Conservation (phyloP, 2,113 vertebrate genomes). For the Dromaius novaehollandiae region DNA sequence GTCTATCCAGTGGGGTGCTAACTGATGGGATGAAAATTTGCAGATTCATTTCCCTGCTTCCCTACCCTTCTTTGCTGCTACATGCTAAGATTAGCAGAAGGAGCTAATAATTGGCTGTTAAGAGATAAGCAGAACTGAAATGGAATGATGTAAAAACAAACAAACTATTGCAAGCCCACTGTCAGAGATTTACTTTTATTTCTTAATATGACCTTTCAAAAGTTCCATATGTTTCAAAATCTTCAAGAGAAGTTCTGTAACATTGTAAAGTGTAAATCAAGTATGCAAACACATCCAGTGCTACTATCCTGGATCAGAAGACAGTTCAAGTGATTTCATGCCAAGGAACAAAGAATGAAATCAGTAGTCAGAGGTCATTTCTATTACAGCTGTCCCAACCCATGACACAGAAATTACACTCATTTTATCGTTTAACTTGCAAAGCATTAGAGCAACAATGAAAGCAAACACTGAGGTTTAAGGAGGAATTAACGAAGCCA, state of each 20-base stretch:
- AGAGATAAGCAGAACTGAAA: not conserved
- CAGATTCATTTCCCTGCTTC: not conserved
- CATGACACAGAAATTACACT: not conserved
- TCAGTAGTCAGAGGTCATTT: conserved; percentile 23
- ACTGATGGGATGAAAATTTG: not conserved
- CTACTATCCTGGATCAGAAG: not conserved
- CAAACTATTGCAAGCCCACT: not conserved
- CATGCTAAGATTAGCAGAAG: not conserved
- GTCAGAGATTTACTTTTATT: not conserved
- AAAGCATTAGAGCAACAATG: not conserved
- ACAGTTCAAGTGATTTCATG: not conserved
- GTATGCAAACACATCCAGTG: conserved; percentile 5
- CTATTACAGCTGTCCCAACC: not conserved
- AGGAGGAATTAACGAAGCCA: not conserved
- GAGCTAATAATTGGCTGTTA: not conserved
- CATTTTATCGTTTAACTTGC: not conserved
- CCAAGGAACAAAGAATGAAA: conserved; percentile 31
- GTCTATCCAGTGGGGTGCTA: not conserved
- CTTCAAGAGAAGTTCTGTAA: conserved; percentile 3
- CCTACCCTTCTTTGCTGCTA: not conserved
- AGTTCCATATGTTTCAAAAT: conserved; percentile 10
- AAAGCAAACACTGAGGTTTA: not conserved
- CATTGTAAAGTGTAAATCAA: not conserved
- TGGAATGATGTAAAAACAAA: not conserved
- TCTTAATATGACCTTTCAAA: conserved; percentile 2